Evolutionary conservation across 2,888 invertebrate species (phyloP).

Genomic region (Coleophora flavipennella): DNA sequence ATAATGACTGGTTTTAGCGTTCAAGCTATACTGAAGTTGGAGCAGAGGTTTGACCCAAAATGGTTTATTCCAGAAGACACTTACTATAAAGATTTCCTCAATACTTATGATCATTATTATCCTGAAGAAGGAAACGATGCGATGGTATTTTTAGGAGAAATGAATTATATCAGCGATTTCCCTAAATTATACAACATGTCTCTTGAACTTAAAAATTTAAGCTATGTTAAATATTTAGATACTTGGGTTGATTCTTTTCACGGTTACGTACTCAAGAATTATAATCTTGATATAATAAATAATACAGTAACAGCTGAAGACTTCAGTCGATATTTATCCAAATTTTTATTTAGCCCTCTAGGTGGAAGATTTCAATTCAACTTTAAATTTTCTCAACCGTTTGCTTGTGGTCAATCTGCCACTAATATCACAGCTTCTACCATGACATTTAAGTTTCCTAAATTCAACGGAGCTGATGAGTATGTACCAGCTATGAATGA

Average conservation of each 20-base stretch:
- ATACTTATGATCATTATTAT: conserved; percentile 72
- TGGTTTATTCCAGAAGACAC: conserved; percentile 85
- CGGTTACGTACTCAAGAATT: conserved; percentile 73
- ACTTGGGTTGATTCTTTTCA: conserved; percentile 79
- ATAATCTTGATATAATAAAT: conserved; percentile 63
- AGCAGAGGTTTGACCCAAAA: conserved; percentile 84
- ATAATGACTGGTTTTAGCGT: conserved; percentile 75
- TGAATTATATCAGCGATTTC: conserved; percentile 77
- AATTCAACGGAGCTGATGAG: conserved; percentile 74
- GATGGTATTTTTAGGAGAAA: conserved; percentile 76
- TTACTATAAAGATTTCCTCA: conserved; percentile 75
- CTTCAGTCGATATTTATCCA: conserved; percentile 76
- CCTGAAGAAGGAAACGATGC: conserved; percentile 77
- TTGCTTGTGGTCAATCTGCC: conserved; percentile 75
- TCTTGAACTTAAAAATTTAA: conserved; percentile 61
- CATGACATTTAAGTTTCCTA: conserved; percentile 75
- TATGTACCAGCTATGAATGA: conserved; percentile 83
- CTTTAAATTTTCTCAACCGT: conserved; percentile 74
- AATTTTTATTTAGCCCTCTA: conserved; percentile 78
- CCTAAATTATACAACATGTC: conserved; percentile 69
- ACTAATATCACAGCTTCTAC: conserved; percentile 74
- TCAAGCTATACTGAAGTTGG: conserved; percentile 74
- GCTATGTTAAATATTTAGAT: conserved; percentile 68
- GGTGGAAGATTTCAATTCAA: conserved; percentile 80
- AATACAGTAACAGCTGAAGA: conserved; percentile 59